Percentiles rank a stretch among this genome's conserved stretches.
phyloP scores from a whole-genome alignment of 2,888 invertebrate genomes.

The Erebia palarica region DNA sequence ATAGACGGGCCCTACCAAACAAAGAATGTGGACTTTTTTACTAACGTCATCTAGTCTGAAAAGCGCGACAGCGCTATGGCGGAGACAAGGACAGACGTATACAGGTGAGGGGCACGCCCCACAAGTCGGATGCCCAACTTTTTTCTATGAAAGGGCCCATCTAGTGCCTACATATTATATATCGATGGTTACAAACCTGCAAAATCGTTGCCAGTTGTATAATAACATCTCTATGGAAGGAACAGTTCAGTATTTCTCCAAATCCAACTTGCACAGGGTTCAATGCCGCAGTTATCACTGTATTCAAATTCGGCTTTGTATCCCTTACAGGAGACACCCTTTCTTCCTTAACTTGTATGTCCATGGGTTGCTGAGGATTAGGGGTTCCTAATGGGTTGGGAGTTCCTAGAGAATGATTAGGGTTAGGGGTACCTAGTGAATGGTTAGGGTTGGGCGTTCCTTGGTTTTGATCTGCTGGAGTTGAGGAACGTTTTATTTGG shows the following conservation, averaged over 20 bases:
- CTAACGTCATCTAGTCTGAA: too few species aligned
- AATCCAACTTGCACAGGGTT: constrained; percentile 87
- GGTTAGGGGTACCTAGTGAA: constrained; percentile 71
- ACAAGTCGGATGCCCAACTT: background rate
- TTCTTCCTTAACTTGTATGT: constrained; percentile 71
- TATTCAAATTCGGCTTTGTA: constrained; percentile 58
- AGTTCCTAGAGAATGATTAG: constrained; percentile 67
- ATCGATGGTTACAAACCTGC: constrained; percentile 78
- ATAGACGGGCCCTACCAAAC: too few species aligned
- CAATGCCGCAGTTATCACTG: constrained; percentile 65
- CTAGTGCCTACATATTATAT: background rate
- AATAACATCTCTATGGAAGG: constrained; percentile 94
- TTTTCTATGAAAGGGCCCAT: background rate
- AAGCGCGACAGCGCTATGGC: too few species aligned
- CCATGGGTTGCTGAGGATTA: constrained; percentile 65
- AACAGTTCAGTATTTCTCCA: constrained; percentile 92
- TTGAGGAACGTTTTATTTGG: constrained; percentile 73
- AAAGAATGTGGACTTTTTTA: too few species aligned
- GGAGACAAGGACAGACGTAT: too few species aligned
- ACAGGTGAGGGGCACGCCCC: too few species aligned
- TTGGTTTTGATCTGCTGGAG: constrained; percentile 70
- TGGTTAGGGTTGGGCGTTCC: constrained; percentile 74
- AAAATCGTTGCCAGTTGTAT: constrained; percentile 90
- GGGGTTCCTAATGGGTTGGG: constrained; percentile 69
- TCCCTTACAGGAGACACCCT: constrained; percentile 64